phyloP scores from a whole-genome alignment of 92 coral and sea anemone genomes.

The Bergia puertoricense region DNA sequence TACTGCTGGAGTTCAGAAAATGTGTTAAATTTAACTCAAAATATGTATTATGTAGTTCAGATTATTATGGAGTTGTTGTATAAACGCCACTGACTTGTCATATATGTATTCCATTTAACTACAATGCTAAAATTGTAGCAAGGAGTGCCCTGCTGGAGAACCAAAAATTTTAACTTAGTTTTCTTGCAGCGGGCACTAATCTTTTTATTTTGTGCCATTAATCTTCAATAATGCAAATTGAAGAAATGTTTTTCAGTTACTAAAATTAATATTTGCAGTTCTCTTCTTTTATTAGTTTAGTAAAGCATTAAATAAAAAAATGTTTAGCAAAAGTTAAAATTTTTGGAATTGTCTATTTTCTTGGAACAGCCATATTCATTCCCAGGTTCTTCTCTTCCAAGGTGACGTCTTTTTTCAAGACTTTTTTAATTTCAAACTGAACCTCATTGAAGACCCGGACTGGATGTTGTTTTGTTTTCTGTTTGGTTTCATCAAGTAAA shows the following conservation, averaged over 20 bases:
- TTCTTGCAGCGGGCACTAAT: not conserved
- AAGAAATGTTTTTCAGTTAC: not conserved
- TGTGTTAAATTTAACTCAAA: not conserved
- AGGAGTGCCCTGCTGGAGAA: not conserved
- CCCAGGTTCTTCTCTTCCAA: not conserved
- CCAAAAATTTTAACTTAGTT: too few relatives aligned
- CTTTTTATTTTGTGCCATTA: not conserved
- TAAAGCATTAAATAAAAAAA: not conserved
- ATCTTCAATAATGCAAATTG: not conserved
- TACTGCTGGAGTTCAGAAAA: not conserved
- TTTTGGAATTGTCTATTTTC: not conserved
- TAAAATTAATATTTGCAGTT: not conserved
- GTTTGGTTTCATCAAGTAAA: too few relatives aligned
- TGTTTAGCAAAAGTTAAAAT: too few relatives aligned
- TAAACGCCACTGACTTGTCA: not conserved
- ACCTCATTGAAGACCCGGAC: too few relatives aligned
- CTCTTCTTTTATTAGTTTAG: not conserved
- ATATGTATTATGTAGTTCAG: constrained; percentile 13
- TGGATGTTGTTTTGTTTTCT: too few relatives aligned
- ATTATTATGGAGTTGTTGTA: not conserved
- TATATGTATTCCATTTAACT: not conserved
- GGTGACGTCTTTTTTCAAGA: too few relatives aligned
- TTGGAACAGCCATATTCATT: not conserved
- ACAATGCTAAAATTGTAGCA: not conserved
- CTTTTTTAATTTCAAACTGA: too few relatives aligned